Base-by-base conservation (phyloP, 2,888 invertebrate genomes). In the Caenorhabditis sp. region DNA sequence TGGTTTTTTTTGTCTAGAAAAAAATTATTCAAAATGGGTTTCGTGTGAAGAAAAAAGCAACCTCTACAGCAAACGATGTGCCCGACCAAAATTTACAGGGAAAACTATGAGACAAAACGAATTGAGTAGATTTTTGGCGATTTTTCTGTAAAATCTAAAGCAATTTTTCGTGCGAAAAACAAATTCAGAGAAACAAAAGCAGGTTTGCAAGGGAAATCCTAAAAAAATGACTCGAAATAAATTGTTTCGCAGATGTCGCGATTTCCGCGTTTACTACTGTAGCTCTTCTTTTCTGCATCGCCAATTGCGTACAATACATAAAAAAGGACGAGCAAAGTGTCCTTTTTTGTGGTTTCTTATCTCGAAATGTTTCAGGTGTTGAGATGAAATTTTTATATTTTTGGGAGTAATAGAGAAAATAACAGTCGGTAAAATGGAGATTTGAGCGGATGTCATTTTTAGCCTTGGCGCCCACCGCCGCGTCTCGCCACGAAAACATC, bases 211-310 rank as follows among this genome's bases (percentile, higher is more conserved):
- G 54, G 5, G 35, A 72, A 72, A 44, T 69, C 56, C 38, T 28
- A 59, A 72, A 58, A 58, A 66, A 38, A 4, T 38, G 56, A 31
- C 24, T 2, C 14, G 26, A 35, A 58, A 47, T n/a, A n/a, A 16
- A 3, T 54, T 41, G 56, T 19, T 58, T 35, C 10, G 19, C 5
- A 38, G 59, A n/a, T n/a, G 10, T 14, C 38, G 31, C 44, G 8
- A n/a, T 24, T 59, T 59, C 47, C 22, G 28, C 44, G 59, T 47
- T 19, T 35, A 61, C 31, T 73, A 74, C 73, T 19, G 73, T 74
- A 51, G 51, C 7, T 28, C 6, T 10, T 22, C 16, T 35, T 61
- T 16, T 73, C 51, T 44, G 70, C 70, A 70, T 8, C 24, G n/a
- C n/a, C 7, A 1, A 49, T 24, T 68, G 54, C 68, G 54, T 31